Base-by-base conservation (phyloP, 2,113 vertebrate genomes). In the Corythornis vintsioides region DNA sequence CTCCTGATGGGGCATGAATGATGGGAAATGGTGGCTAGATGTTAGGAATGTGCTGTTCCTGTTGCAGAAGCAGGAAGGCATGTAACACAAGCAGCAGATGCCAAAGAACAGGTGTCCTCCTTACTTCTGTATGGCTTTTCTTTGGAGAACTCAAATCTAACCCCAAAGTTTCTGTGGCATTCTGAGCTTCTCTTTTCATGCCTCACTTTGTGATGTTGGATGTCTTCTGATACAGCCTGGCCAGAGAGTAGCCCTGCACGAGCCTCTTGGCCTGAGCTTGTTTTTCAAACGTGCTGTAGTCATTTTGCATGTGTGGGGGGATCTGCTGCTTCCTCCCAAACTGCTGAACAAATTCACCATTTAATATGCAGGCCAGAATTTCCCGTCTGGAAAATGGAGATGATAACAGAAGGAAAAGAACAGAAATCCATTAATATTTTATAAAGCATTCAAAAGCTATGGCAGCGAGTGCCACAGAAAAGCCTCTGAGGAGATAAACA, bases 361-460 rank as follows among this genome's bases (percentile, higher is more conserved):
- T 57, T 42, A 55, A 60, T 59, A 40, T 17, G 14, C 6, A 1
- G 42, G 64, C 50, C 76, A 86, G 76, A 88, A 88, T 77, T 88
- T 76, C 87, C 77, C 5, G 9, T 60, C 69, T 88, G 86, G 73
- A 80, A 80, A 86, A 59, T 4, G 20, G 57, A 61, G 75, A n/a
- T 31, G 61, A 33, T n/a, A 92, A 50, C 67, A 94, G 93, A 65
- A 92, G 86, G 86, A 79, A 60, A 77, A 92, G 64, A 75, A 88
- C 67, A 80, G 76, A 69, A 88, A 96, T 31, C 80, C 83, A 57
- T 63, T 88, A 80, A 90, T 95, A 83, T 90, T 95, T 94, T 50
- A 92, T 66, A n/a, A 71, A 91, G 81, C 92, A 81, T 43, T 70
- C 76, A 77, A 61, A 80, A 20, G 4, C 76, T 19, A 16, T 10